Percentiles rank a stretch among this genome's conserved stretches.
phyloP scores from a whole-genome alignment of 2,113 vertebrate genomes.

The Hypomesus transpacificus region DNA sequence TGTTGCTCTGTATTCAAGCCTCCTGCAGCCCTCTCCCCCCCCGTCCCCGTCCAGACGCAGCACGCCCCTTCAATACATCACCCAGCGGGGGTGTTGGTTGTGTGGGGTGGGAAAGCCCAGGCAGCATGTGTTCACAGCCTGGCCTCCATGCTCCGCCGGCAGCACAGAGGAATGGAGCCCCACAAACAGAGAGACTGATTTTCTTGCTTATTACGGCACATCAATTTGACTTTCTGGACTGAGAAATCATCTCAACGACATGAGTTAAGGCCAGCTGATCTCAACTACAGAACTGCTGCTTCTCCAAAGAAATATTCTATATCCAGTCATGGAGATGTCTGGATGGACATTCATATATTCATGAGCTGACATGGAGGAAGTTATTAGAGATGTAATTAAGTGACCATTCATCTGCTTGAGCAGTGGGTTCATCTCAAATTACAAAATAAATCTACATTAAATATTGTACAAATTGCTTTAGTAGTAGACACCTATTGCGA shows the following conservation, averaged over 20 bases:
- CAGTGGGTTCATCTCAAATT: constrained; percentile 32
- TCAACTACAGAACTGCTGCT: too few relatives aligned
- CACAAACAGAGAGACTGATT: neutral
- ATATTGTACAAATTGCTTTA: constrained; percentile 48
- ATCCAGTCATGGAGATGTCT: constrained; percentile 6
- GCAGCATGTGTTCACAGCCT: constrained; percentile 15
- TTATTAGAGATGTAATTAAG: constrained; percentile 36
- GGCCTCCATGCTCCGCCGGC: neutral
- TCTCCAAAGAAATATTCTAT: neutral
- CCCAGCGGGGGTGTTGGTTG: constrained; percentile 29
- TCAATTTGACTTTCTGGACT: neutral
- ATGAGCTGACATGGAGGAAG: constrained; percentile 31
- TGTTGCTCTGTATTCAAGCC: constrained; percentile 33
- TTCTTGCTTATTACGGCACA: neutral
- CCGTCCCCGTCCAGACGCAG: constrained; percentile 5
- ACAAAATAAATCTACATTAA: constrained; percentile 38
- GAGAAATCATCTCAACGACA: too few relatives aligned
- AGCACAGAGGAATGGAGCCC: neutral
- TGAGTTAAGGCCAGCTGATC: too few relatives aligned
- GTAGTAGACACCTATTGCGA: constrained; percentile 42
- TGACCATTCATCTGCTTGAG: constrained; percentile 29
- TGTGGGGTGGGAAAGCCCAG: constrained; percentile 20
- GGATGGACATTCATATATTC: constrained; percentile 32
- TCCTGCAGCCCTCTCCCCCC: constrained; percentile 23
- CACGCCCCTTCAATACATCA: constrained; percentile 32